Evolutionary conservation across 2,888 invertebrate species (phyloP), one percentile per base, ranked within the genome.

Genomic region (Agrochola lota): DNA sequence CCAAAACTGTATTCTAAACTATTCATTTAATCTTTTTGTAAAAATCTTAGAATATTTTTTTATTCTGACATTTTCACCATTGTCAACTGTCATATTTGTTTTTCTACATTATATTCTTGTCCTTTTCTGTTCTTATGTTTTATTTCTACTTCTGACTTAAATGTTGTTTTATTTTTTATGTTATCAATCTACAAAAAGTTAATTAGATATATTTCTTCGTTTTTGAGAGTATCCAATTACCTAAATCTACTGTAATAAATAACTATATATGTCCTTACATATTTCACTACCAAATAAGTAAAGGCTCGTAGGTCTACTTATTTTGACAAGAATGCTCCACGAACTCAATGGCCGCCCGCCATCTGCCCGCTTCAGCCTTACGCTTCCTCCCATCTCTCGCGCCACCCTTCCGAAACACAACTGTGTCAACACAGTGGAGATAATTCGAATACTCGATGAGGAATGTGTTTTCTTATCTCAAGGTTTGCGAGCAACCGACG

Each of bases 381-480:
- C 87, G 90, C 90, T 87, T 6, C 15, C 62, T 74, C 87, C 87
- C 78, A 52, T 85, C 55, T 55, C 85, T 91, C 83, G 57, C 5
- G 71, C 88, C 90, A 85, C 35, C 71, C 71, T 75, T 73, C 79
- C 80, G 88, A 89, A 91, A 91, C 92, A 91, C 95, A 95, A 95
- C 95, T 95, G 95, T 95, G 94, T 95, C 95, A 96, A 95, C 94
- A 96, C 86, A 85, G 90, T 89, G 81, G 90, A 95, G 95, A 95
- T 96, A 95, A 95, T 95, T 95, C 94, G 93, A 94, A 94, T 94
- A 93, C 92, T 94, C 93, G 92, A 93, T 94, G 94, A 94, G 93
- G 94, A 95, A 95, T 95, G 94, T 95, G 93, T 94, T 94, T 94
- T 94, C 95, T 95, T 96, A 96, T 96, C 95, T 93, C 83, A 78